Percentiles rank a stretch among this genome's conserved stretches.
These are phyloP conservation scores for Lampropteryx suffumata DNA, from an alignment of 2,888 invertebrate species.

Conservation along the genomic window DNA sequence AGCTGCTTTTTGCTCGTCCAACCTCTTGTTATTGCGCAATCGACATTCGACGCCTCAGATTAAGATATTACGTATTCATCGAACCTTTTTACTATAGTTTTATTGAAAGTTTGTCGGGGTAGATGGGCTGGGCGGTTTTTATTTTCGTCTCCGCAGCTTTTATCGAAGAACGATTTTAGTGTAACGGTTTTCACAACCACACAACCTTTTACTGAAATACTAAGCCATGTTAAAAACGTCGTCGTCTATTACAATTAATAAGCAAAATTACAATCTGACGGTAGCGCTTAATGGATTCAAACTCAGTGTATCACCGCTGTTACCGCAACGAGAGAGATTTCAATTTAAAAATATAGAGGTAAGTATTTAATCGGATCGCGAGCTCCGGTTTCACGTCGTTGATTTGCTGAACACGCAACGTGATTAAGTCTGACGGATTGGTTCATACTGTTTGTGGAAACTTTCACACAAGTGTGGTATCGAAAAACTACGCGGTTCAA, in stretches of 20 bases:
- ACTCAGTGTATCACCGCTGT: slow-evolving; percentile 48
- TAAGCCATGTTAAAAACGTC: not conserved
- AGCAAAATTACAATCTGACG: slow-evolving; percentile 35
- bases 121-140: slow-evolving; percentile 35
- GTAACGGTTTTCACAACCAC: not conserved
- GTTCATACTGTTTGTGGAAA: slow-evolving; percentile 33
- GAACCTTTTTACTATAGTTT: slow-evolving; percentile 59
- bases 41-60: slow-evolving; percentile 73
- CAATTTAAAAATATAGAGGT: slow-evolving; percentile 45
- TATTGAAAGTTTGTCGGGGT: slow-evolving; percentile 42
- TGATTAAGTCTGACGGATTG: slow-evolving; percentile 37
- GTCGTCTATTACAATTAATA: slow-evolving; percentile 9
- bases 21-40: slow-evolving; percentile 78
- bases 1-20: slow-evolving; percentile 80
- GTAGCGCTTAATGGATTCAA: slow-evolving; percentile 47
- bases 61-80: slow-evolving; percentile 75
- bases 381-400: slow-evolving; percentile 35
- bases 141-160: slow-evolving; percentile 26
- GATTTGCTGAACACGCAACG: slow-evolving; percentile 31
- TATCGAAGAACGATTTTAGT: not conserved
- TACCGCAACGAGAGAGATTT: slow-evolving; percentile 44
- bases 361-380: slow-evolving; percentile 41
- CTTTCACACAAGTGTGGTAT: slow-evolving; percentile 23
- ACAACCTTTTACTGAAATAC: not conserved
- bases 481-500: slow-evolving; percentile 20